phyloP scores from a whole-genome alignment of 2,888 invertebrate genomes.

The Buathra laborator region DNA sequence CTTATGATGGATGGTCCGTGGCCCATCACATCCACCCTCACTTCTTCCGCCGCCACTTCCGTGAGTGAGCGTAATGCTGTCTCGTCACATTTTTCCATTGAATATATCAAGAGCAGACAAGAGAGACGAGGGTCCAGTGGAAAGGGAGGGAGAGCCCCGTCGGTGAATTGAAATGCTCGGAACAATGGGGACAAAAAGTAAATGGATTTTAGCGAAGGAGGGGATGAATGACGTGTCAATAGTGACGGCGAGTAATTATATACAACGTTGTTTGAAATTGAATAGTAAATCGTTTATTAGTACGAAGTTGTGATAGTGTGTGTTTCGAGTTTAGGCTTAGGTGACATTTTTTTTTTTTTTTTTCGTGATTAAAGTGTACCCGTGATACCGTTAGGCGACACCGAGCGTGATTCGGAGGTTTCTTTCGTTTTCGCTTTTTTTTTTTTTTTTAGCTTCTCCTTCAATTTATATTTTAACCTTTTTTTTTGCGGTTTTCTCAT shows the following conservation, averaged over 20 bases:
- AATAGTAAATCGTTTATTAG: conserved; percentile 84
- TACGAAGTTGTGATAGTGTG: conserved; percentile 83
- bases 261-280: conserved; percentile 75
- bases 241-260: conserved; percentile 40
- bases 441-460: conserved; percentile 33
- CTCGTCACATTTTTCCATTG: conserved; percentile 53
- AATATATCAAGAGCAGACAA: conserved; percentile 33
- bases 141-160: neutral
- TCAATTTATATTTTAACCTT: conserved; percentile 36
- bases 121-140: conserved; percentile 5
- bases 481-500: conserved; percentile 48
- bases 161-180: conserved; percentile 42
- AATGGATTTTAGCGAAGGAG: conserved; percentile 30
- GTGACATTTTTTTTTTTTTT: conserved; percentile 67
- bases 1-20: conserved; percentile 69
- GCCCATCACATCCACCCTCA: conserved; percentile 53
- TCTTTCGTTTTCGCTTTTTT: conserved; percentile 55
- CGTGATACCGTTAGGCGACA: conserved; percentile 79
- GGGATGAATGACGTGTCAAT: conserved; percentile 14
- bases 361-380: conserved; percentile 77
- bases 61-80: conserved; percentile 47
- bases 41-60: conserved; percentile 42
- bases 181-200: conserved; percentile 43
- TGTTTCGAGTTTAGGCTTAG: conserved; percentile 55
- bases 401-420: conserved; percentile 75